A percentile compares a stretch with the other conserved stretches of the same genome.
Conservation (phyloP, 2,888 invertebrate species). For the Campoletis raptor region DNA sequence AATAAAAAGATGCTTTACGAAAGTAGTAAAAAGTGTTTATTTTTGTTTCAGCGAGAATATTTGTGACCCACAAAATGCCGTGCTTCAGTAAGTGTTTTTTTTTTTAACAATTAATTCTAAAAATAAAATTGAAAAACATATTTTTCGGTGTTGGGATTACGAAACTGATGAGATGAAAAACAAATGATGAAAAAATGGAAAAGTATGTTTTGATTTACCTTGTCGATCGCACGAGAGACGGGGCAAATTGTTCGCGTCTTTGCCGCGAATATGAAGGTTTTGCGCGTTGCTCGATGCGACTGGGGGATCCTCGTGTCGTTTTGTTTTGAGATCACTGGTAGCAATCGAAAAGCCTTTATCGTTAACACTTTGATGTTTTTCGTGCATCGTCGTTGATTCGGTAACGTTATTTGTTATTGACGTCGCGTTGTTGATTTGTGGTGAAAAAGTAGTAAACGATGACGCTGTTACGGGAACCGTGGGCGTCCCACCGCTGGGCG, state of each 20-base stretch:
- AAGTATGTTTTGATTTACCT: conserved; percentile 71
- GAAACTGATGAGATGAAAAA: not conserved
- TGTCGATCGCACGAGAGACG: conserved; percentile 73
- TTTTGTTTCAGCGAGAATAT: not conserved
- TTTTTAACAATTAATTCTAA: conserved; percentile 1
- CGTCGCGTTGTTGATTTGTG: conserved; percentile 57
- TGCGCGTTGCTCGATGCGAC: conserved; percentile 72
- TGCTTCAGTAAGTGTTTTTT: not conserved
- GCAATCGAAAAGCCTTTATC: conserved; percentile 58
- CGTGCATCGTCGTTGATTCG: conserved; percentile 62
- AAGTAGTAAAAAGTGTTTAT: not conserved
- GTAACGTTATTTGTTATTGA: conserved; percentile 29
- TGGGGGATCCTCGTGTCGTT: conserved; percentile 35
- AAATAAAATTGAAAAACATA: conserved; percentile 6
- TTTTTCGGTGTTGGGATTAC: not conserved
- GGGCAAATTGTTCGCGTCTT: conserved; percentile 75
- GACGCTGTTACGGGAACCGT: conserved; percentile 79
- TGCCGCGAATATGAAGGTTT: conserved; percentile 70
- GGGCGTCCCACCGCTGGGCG: conserved; percentile 79
- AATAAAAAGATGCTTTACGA: not conserved
- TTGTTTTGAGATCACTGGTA: conserved; percentile 57
- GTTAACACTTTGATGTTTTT: conserved; percentile 69
- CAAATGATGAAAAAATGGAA: conserved; percentile 36
- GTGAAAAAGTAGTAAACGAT: conserved; percentile 65
- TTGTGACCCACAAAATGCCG: conserved; percentile 31